phyloP scores from a whole-genome alignment of 2,113 vertebrate species.

The Muntiacus reevesi region DNA sequence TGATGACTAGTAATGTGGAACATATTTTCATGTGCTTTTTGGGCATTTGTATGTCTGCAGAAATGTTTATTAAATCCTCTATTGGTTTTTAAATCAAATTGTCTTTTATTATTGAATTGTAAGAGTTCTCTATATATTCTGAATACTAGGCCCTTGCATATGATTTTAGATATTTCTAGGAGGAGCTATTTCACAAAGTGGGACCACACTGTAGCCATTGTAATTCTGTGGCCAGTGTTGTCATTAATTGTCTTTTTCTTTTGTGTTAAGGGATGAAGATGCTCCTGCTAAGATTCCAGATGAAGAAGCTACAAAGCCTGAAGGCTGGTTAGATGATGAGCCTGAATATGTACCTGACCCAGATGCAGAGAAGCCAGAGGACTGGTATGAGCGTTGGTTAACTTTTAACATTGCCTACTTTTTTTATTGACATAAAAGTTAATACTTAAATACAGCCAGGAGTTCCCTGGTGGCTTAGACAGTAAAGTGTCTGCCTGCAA shows the following conservation, averaged over 20 bases:
- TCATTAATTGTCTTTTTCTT: neutral
- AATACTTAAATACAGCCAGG: neutral
- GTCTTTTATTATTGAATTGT: neutral
- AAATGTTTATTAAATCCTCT: neutral
- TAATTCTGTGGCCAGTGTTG: neutral
- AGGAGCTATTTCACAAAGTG: neutral
- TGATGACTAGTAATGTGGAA: neutral
- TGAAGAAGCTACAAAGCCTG: slow-evolving; percentile 93
- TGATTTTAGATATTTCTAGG: slow-evolving; percentile 26
- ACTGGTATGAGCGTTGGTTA: slow-evolving; percentile 85
- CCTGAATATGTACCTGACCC: slow-evolving; percentile 94
- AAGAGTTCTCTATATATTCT: neutral
- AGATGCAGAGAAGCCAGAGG: slow-evolving; percentile 94
- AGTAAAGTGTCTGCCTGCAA: neutral
- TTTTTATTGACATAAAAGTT: neutral
- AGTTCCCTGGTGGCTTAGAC: neutral
- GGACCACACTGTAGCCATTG: neutral
- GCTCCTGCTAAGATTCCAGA: slow-evolving; percentile 94
- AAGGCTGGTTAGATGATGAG: slow-evolving; percentile 97
- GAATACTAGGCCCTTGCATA: neutral
- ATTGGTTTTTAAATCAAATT: neutral
- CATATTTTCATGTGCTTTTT: neutral
- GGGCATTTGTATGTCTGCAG: neutral
- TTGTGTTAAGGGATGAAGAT: slow-evolving; percentile 92
- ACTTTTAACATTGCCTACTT: neutral